phyloP scores from a whole-genome alignment of 2,797 vertebrate species.

The Syncerus caffer region DNA sequence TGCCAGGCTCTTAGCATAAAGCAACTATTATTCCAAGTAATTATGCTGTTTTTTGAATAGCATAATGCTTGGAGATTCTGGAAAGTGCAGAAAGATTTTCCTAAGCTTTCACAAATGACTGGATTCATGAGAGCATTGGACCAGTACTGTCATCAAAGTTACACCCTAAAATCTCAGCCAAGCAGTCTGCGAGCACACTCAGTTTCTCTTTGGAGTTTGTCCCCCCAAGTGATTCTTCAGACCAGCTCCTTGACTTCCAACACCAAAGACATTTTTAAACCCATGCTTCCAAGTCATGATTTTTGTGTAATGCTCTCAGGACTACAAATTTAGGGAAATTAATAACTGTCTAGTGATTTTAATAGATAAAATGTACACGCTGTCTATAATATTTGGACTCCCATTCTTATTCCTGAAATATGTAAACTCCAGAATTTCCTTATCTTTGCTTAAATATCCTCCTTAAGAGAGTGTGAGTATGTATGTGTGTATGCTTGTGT shows the following conservation, averaged over 20 bases:
- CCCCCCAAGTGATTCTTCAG: slow-evolving; percentile 26
- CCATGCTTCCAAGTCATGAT: background rate
- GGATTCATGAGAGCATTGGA: background rate
- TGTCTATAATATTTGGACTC: background rate
- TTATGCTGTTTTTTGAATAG: background rate
- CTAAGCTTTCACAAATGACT: background rate
- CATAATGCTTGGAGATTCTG: background rate
- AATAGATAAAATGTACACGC: background rate
- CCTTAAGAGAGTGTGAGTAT: background rate
- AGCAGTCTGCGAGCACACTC: background rate
- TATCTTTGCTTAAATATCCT: background rate
- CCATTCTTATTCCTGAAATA: background rate
- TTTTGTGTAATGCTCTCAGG: background rate
- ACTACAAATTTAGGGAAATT: slow-evolving; percentile 2
- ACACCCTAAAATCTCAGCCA: background rate
- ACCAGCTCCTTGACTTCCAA: slow-evolving; percentile 49
- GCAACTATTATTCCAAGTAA: background rate
- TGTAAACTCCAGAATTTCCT: slow-evolving; percentile 19
- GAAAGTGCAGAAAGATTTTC: background rate
- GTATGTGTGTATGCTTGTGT: background rate
- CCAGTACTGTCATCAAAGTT: background rate
- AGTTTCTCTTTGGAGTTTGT: background rate
- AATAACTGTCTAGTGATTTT: background rate
- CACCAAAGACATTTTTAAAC: slow-evolving; percentile 21
- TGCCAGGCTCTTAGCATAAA: background rate